Percentiles rank a stretch among this genome's conserved stretches.
phyloP scores from a whole-genome alignment of 2,797 vertebrate species.

The Halcyon leucocephala region DNA sequence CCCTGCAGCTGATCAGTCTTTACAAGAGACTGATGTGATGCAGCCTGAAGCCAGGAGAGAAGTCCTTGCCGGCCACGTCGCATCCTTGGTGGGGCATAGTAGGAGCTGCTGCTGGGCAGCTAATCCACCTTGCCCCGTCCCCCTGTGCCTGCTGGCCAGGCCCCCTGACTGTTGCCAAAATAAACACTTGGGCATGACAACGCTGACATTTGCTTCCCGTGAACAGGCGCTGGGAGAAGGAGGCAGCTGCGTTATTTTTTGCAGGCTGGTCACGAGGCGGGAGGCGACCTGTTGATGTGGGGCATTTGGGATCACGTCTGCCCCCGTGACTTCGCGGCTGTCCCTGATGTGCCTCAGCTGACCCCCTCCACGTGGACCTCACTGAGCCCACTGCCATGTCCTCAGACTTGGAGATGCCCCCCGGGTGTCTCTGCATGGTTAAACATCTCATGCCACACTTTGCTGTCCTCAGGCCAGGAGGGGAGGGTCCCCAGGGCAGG shows the following conservation, averaged over 20 bases:
- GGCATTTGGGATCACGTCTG: background rate
- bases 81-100: background rate
- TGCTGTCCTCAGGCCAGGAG: no score
- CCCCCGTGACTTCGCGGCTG: background rate
- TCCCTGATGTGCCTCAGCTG: rapidly evolving
- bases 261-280: background rate
- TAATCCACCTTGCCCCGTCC: background rate
- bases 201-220: constrained; percentile 14
- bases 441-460: background rate
- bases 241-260: background rate
- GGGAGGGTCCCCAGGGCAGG: background rate
- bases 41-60: background rate
- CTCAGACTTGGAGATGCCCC: rapidly evolving
- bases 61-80: rapidly evolving
- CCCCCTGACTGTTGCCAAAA: background rate
- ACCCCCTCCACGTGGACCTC: background rate
- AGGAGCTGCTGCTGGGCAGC: background rate
- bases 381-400: rapidly evolving
- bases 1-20: background rate
- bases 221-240: background rate
- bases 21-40: rapidly evolving
- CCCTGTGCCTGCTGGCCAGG: background rate
- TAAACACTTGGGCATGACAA: background rate
- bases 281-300: background rate
- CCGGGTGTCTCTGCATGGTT: background rate